These are phyloP conservation scores for Procambarus clarkii DNA, from an alignment of 1,140 invertebrate species.

Conservation along the genomic window DNA sequence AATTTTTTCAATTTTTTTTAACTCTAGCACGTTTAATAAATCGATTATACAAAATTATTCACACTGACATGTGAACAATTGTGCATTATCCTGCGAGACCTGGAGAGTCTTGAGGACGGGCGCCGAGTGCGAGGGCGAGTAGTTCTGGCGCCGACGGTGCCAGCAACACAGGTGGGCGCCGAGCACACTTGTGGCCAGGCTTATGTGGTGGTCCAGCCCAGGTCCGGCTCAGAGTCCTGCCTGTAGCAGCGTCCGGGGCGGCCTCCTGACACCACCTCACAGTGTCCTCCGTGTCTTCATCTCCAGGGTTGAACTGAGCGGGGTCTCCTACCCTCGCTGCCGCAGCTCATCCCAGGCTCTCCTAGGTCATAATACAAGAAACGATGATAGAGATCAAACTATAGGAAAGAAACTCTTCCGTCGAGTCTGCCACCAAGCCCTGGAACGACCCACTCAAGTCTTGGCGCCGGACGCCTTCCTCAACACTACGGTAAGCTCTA, in stretches of 20 bases:
- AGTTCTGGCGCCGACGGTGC: neutral
- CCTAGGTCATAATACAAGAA: neutral
- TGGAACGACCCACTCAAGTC: too few relatives aligned
- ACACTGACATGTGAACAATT: too few relatives aligned
- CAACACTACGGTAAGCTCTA: too few relatives aligned
- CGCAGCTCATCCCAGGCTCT: neutral
- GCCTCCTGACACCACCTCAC: too few relatives aligned
- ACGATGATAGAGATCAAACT: neutral
- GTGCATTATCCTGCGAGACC: too few relatives aligned
- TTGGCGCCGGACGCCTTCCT: too few relatives aligned
- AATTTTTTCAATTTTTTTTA: too few relatives aligned
- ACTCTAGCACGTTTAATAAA: too few relatives aligned
- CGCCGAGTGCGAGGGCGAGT: too few relatives aligned
- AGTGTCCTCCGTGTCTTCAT: neutral
- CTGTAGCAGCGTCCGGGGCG: neutral
- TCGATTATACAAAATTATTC: too few relatives aligned
- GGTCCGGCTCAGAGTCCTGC: neutral
- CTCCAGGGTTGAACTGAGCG: neutral
- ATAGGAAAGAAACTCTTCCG: neutral
- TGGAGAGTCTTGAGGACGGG: too few relatives aligned
- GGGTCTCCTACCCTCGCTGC: neutral
- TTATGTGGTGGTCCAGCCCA: neutral
- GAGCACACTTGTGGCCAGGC: neutral
- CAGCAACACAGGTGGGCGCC: neutral
- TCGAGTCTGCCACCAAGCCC: too few relatives aligned